Percentiles rank a stretch among this genome's conserved stretches.
These are phyloP conservation scores for Oeneis ivallda DNA, from an alignment of 2,888 invertebrate genomes.

Conservation along the genomic window DNA sequence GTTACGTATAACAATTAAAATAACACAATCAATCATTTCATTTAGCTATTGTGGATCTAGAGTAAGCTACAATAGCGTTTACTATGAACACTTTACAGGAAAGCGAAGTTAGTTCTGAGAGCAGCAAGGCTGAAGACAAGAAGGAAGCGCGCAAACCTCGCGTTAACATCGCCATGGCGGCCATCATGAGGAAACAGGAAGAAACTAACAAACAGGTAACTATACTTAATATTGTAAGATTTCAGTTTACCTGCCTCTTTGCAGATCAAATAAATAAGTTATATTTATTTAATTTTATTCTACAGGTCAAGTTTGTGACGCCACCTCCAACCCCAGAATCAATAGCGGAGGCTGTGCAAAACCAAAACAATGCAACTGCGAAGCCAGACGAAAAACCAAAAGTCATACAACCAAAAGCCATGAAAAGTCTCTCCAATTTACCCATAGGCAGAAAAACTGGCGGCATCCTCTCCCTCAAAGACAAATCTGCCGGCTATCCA, in stretches of 20 bases:
- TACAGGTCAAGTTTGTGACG: conserved; percentile 81
- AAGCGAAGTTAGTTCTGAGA: conserved; percentile 52
- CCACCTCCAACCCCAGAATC: conserved; percentile 73
- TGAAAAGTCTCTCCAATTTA: conserved; percentile 70
- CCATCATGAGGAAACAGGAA: conserved; percentile 87
- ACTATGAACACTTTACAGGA: conserved; percentile 43
- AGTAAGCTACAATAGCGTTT: no score
- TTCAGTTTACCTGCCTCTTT: background rate
- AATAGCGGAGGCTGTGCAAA: conserved; percentile 50
- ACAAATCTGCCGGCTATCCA: conserved; percentile 77
- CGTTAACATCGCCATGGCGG: conserved; percentile 91
- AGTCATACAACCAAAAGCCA: conserved; percentile 65
- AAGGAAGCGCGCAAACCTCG: conserved; percentile 79
- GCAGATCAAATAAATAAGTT: no score
- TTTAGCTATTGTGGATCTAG: no score
- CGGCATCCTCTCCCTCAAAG: conserved; percentile 77
- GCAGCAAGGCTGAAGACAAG: conserved; percentile 58
- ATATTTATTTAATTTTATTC: background rate
- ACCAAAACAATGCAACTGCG: conserved; percentile 35
- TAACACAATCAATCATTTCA: no score
- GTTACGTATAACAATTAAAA: no score
- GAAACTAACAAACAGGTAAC: conserved; percentile 85
- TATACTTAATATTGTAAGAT: background rate
- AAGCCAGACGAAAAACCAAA: conserved; percentile 63
- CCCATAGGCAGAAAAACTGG: conserved; percentile 75